Conservation (phyloP, 2,888 invertebrate species). For the Callyntrura sp. region DNA sequence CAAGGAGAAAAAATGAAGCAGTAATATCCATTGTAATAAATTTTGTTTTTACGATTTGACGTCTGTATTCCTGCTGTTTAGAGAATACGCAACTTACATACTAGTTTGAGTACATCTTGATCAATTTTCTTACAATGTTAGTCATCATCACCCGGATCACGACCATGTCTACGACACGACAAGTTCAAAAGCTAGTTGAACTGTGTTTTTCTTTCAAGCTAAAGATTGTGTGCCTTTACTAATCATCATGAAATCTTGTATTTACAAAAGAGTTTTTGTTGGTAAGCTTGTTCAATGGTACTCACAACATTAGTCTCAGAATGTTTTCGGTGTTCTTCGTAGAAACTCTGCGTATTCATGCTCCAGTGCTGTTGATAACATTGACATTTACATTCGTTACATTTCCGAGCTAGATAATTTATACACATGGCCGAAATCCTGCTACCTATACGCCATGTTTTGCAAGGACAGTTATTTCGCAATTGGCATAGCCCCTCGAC, state of each 20-base stretch:
- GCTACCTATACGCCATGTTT: background rate
- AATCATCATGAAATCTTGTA: background rate
- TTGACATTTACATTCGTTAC: too few relatives aligned
- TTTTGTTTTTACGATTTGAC: constrained; percentile 45
- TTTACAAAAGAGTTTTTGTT: background rate
- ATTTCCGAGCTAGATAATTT: background rate
- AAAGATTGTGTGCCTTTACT: too few relatives aligned
- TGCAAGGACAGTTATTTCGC: background rate
- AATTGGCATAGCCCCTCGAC: background rate
- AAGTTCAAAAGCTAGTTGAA: background rate
- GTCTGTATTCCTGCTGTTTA: constrained; percentile 14
- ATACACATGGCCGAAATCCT: background rate
- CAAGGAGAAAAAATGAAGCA: background rate
- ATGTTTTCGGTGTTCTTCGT: background rate
- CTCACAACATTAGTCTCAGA: background rate
- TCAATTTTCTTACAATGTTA: background rate
- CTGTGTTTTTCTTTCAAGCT: background rate
- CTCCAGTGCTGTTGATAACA: too few relatives aligned
- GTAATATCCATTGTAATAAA: constrained; percentile 16
- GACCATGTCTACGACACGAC: background rate
- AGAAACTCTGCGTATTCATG: too few relatives aligned
- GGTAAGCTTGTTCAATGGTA: background rate
- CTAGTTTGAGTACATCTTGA: too few relatives aligned
- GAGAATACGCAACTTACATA: too few relatives aligned
- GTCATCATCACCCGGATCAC: constrained; percentile 3